These are phyloP conservation scores for Toxotes lorentzi DNA, from an alignment of 2,797 vertebrate species.

Conservation along the genomic window DNA sequence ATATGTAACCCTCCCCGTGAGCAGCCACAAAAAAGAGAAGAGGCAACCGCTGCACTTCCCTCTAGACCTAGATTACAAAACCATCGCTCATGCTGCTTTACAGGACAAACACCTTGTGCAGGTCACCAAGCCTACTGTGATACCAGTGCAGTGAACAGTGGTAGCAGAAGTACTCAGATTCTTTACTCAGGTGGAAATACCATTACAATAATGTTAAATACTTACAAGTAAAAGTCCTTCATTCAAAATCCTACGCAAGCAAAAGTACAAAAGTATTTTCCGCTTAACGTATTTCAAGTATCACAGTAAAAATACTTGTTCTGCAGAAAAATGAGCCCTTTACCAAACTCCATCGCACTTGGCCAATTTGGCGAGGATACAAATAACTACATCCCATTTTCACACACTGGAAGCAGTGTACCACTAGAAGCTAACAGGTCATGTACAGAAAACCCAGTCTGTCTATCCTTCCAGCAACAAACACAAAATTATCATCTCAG, in stretches of 20 bases:
- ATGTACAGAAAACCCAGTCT: too few species aligned
- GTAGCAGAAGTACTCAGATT: not conserved
- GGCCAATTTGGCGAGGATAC: too few species aligned
- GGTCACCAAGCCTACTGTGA: not conserved
- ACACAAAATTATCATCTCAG: too few species aligned
- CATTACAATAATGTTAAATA: not conserved
- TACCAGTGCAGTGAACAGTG: not conserved
- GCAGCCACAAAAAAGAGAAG: constrained; percentile 31
- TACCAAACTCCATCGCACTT: too few species aligned
- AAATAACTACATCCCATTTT: too few species aligned
- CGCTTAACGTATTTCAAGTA: not conserved
- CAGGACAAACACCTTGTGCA: constrained; percentile 11
- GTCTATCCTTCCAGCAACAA: too few species aligned
- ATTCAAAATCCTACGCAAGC: not conserved
- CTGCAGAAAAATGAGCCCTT: too few species aligned
- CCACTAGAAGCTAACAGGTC: too few species aligned
- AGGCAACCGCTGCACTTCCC: constrained; percentile 21
- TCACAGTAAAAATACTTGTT: not conserved
- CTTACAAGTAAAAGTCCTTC: not conserved
- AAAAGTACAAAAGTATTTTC: not conserved
- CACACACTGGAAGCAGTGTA: too few species aligned
- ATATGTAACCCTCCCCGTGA: constrained; percentile 53
- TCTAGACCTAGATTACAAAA: constrained; percentile 22
- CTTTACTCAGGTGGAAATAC: not conserved
- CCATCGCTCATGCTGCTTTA: constrained; percentile 15